Conservation (phyloP, 2,113 vertebrate genomes). For the Mixornis gularis region DNA sequence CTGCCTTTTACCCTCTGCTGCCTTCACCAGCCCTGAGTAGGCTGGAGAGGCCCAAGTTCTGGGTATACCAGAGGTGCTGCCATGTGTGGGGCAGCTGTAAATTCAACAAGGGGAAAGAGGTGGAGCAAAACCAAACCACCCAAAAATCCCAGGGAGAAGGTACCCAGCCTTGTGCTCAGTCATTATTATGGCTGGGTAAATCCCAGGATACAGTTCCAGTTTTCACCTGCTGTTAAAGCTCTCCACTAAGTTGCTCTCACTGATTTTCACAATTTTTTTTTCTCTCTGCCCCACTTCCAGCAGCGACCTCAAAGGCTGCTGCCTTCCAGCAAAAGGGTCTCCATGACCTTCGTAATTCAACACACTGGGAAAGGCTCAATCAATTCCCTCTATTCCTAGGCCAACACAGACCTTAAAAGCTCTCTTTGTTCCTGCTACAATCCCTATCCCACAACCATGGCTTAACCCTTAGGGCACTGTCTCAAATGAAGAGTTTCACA, state of each 20-base stretch:
- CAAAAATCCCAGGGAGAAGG: background rate
- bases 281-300: background rate
- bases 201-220: background rate
- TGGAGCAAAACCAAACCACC: background rate
- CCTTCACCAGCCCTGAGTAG: background rate
- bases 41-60: background rate
- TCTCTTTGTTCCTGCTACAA: conserved; percentile 44
- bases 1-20: background rate
- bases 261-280: background rate
- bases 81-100: background rate
- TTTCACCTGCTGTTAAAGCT: background rate
- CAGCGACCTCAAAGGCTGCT: background rate
- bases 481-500: background rate
- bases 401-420: conserved; percentile 40
- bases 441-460: background rate
- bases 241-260: background rate
- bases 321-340: conserved; percentile 36
- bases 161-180: background rate
- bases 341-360: conserved; percentile 40
- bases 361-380: conserved; percentile 44
- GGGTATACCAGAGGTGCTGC: background rate
- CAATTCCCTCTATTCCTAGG: conserved; percentile 29
- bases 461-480: conserved; percentile 40
- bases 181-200: background rate
- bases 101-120: background rate